Evolutionary conservation across 2,888 invertebrate species (phyloP).

Genomic region (Netelia inedita): DNA sequence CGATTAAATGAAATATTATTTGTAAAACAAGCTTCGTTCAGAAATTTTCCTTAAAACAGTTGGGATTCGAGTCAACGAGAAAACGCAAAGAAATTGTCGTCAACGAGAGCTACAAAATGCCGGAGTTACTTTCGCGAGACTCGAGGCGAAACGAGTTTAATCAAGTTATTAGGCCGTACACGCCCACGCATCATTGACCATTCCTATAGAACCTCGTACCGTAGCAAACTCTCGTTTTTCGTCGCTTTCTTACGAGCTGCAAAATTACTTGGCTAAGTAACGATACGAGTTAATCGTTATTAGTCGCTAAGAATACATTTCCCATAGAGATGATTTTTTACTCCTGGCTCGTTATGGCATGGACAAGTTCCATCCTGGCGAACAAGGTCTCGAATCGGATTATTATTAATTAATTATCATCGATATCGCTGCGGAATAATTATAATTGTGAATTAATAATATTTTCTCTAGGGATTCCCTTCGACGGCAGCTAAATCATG

Average conservation of each 20-base stretch:
- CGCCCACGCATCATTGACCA: constrained; percentile 75
- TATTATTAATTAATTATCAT: no score
- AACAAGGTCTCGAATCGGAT: neutral
- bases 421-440: no score
- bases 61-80: constrained; percentile 28
- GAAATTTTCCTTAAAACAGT: no score
- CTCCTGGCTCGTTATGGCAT: neutral
- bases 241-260: constrained; percentile 11
- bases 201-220: constrained; percentile 31
- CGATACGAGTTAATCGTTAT: neutral
- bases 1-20: neutral
- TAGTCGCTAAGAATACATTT: neutral
- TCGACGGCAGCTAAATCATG: neutral
- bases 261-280: constrained; percentile 10
- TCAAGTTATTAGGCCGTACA: constrained; percentile 78
- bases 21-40: no score
- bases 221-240: constrained; percentile 37
- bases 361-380: neutral
- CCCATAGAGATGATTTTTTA: neutral
- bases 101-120: neutral
- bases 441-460: neutral
- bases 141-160: constrained; percentile 77
- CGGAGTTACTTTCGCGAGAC: constrained; percentile 66
- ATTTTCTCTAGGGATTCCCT: neutral
- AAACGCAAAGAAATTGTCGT: constrained; percentile 30